A percentile compares a stretch with the other conserved stretches of the same genome.
phyloP scores from a whole-genome alignment of 1,140 invertebrate species.

The Caenorhabditis remanei region DNA sequence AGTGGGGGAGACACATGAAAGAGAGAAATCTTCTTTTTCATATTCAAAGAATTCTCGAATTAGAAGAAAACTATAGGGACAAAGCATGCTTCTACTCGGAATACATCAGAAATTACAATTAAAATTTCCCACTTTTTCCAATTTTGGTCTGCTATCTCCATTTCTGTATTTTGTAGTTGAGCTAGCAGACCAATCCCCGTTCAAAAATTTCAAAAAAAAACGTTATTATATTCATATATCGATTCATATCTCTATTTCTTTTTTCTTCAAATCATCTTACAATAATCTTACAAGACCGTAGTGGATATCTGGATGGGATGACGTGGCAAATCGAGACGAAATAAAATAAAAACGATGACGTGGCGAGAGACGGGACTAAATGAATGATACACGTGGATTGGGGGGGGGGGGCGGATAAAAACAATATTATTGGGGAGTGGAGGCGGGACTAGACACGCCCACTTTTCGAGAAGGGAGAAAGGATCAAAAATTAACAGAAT shows the following conservation, averaged over 20 bases:
- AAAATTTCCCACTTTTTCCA: not conserved
- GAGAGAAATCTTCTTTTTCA: not conserved
- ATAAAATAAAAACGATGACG: not conserved
- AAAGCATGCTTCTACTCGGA: not conserved
- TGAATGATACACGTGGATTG: conserved; percentile 5
- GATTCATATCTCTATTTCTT: no score
- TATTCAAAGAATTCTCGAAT: not conserved
- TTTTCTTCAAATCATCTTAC: not conserved
- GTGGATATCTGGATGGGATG: not conserved
- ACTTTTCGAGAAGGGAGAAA: not conserved
- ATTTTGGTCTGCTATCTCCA: not conserved
- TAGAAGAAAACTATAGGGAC: not conserved
- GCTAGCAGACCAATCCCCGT: no score
- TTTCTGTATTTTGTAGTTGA: no score
- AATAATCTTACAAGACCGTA: not conserved
- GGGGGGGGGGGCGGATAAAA: no score
- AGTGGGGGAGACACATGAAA: not conserved
- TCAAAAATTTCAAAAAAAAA: no score
- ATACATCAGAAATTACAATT: not conserved
- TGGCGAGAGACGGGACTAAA: not conserved
- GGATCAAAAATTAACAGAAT: conserved; percentile 13
- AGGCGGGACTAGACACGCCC: no score
- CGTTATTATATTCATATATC: no score
- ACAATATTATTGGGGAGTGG: no score
- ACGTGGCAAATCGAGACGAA: not conserved